A percentile compares a stretch with the other conserved stretches of the same genome.
phyloP scores from a whole-genome alignment of 2,113 vertebrate species.

The Campylorhamphus procurvoides region DNA sequence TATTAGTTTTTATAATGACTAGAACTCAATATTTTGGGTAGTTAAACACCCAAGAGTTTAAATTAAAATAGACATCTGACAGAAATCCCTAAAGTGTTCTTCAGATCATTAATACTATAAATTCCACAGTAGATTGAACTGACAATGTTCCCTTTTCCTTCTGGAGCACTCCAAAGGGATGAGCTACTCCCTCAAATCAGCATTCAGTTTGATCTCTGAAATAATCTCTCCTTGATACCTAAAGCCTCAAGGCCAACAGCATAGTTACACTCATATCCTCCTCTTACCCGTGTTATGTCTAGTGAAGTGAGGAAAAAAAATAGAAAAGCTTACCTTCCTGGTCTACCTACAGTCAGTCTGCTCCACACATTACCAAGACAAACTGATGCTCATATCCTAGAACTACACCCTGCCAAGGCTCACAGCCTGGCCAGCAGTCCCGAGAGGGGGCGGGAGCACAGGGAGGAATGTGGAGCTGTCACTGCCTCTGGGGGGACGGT shows the following conservation, averaged over 20 bases:
- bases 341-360: not conserved
- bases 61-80: slow-evolving; percentile 83
- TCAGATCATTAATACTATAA: slow-evolving; percentile 80
- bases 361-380: not conserved
- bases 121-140: slow-evolving; percentile 76
- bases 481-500: not conserved
- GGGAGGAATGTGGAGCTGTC: not conserved
- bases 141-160: slow-evolving; percentile 69
- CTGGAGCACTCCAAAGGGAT: slow-evolving; percentile 69
- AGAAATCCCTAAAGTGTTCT: slow-evolving; percentile 78
- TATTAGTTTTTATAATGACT: slow-evolving; percentile 84
- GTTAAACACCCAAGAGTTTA: slow-evolving; percentile 81
- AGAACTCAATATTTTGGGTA: slow-evolving; percentile 82
- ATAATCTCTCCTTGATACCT: slow-evolving; percentile 66
- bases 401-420: not conserved
- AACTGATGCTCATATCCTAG: not conserved
- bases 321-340: not conserved
- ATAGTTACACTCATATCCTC: slow-evolving; percentile 19
- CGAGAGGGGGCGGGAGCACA: not conserved
- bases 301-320: not conserved
- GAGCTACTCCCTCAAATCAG: slow-evolving; percentile 70
- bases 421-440: rapidly evolving
- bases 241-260: slow-evolving; percentile 64
- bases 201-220: slow-evolving; percentile 72
- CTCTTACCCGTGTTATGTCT: not conserved